A percentile compares a stretch with the other conserved stretches of the same genome.
These are phyloP conservation scores for Buathra laborator DNA, from an alignment of 2,888 invertebrate genomes.

Conservation along the genomic window DNA sequence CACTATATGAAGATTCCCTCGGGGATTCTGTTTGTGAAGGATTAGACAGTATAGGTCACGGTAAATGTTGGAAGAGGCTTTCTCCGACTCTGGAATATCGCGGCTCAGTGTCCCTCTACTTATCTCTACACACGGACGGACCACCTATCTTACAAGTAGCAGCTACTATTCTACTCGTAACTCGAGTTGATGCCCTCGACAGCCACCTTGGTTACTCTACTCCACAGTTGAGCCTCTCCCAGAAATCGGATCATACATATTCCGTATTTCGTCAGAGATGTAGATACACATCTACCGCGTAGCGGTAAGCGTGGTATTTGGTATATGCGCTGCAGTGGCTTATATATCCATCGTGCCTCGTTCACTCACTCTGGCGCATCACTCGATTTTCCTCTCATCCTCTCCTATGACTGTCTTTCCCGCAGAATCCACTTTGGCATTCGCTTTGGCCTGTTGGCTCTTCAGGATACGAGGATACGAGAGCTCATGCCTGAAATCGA, in stretches of 20 bases:
- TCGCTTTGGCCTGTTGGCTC: slow-evolving; percentile 45
- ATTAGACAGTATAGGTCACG: not conserved
- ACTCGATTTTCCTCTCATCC: slow-evolving; percentile 35
- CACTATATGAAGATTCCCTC: no score
- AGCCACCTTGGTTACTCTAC: not conserved
- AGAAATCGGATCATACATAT: slow-evolving; percentile 10
- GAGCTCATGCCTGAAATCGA: slow-evolving; percentile 46
- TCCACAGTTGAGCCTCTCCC: not conserved
- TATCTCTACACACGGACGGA: slow-evolving; percentile 33
- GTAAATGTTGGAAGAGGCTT: slow-evolving; percentile 39
- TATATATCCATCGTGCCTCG: slow-evolving; percentile 11
- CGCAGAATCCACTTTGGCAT: slow-evolving; percentile 39
- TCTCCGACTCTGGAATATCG: slow-evolving; percentile 54
- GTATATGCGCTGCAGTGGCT: slow-evolving; percentile 7
- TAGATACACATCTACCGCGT: slow-evolving; percentile 29
- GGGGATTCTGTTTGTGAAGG: not conserved
- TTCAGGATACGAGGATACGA: slow-evolving; percentile 35
- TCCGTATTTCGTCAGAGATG: slow-evolving; percentile 28
- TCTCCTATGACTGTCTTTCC: slow-evolving; percentile 19
- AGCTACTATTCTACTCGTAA: not conserved
- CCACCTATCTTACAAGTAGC: slow-evolving; percentile 5
- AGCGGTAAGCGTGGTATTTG: slow-evolving; percentile 22
- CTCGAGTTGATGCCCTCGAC: not conserved
- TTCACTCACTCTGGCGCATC: slow-evolving; percentile 51
- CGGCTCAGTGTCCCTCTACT: slow-evolving; percentile 24